Evolutionary conservation across 1,140 invertebrate species (phyloP), one percentile per base, ranked within the genome.

Genomic region (Diprion similis): DNA sequence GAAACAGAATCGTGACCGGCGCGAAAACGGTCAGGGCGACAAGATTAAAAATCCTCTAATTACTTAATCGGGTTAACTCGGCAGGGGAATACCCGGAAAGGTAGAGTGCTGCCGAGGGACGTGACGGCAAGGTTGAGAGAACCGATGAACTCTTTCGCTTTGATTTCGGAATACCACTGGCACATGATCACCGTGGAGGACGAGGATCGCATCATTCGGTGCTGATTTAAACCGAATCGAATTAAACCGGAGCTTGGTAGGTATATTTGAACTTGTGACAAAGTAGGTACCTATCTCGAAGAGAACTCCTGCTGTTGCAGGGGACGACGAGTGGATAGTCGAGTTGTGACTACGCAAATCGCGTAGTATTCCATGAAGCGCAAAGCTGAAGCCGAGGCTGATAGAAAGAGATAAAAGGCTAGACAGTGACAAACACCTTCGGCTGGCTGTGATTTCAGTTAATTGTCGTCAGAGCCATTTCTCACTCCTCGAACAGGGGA

Each of bases 21-120:
- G 73, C 67, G 65, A 70, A 73, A 75, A 77, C 69, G 80, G 82
- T 17, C n/a, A 79, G 79, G 75, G 74, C 79, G 82, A 81, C 81
- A 80, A 87, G 85, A 88, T 87, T 86, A 87, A 88, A 88, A 88
- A 87, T 86, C 82, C 79, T 78, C 80, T 84, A 84, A 88, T 86
- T 87, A 81, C 80, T 86, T 88, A 87, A 88, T 88, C 82, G 78
- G 76, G 77, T 87, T 83, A 84, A 68, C 74, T 68, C 75, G 65
- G 71, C 69, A 24, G 70, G 69, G 51, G n/a, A 59, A 59, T 59
- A 59, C 6, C 51, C 51, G 51, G 51, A 4, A 37, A 37, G 13
- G 66, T 18, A 13, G 37, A 68, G 17, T 64, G 17, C 17, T 51
- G n/a, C 45, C 10, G 46, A 51, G 10, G 45, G n/a, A 47, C 66